A percentile compares a stretch with the other conserved stretches of the same genome.
phyloP scores from a whole-genome alignment of 2,797 vertebrate genomes.

The Halcyon chelicuti region DNA sequence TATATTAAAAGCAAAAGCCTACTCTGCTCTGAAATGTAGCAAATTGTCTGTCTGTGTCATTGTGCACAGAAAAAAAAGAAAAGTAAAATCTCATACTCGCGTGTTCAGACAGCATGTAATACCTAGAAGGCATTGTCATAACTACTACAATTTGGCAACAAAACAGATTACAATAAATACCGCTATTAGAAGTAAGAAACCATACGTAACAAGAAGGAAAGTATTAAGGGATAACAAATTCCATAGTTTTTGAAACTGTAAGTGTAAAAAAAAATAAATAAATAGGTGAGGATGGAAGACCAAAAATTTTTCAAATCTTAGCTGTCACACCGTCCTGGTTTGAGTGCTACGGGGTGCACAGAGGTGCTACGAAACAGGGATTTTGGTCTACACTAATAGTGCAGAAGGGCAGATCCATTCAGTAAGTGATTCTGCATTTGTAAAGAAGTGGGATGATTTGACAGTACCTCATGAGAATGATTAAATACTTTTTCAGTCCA shows the following conservation, averaged over 20 bases:
- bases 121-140: slow-evolving; percentile 25
- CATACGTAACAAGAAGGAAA: background rate
- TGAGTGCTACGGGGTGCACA: too few species aligned
- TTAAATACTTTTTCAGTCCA: background rate
- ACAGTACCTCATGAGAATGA: background rate
- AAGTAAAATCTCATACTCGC: background rate
- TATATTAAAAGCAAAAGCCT: slow-evolving; percentile 1
- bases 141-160: slow-evolving; percentile 14
- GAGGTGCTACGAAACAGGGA: background rate
- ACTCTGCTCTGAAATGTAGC: background rate
- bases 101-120: slow-evolving; percentile 5
- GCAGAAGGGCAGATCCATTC: background rate
- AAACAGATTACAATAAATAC: slow-evolving; percentile 31
- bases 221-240: background rate
- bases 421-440: background rate
- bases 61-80: background rate
- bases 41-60: background rate
- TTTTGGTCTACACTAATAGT: background rate
- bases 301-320: background rate
- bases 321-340: too few species aligned
- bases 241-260: background rate
- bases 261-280: background rate
- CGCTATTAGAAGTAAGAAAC: background rate
- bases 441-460: background rate
- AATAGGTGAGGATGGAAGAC: background rate